Conservation (phyloP, 2,113 vertebrate species). For the Leuciscus idus region DNA sequence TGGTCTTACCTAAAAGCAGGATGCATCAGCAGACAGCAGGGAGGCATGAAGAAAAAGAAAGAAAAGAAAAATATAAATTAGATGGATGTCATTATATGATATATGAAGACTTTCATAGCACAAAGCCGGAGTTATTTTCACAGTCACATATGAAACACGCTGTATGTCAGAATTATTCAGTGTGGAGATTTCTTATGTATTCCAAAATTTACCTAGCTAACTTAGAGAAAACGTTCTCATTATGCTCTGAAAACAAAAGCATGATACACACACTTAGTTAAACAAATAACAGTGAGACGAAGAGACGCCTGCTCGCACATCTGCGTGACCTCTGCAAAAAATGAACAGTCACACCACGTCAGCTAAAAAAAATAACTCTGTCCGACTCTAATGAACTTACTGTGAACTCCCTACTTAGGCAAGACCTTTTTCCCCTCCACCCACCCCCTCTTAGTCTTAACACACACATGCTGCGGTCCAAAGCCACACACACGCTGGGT, state of each 20-base stretch:
- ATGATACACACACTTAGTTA: conserved; percentile 16
- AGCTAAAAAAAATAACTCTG: conserved; percentile 44
- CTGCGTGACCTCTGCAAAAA: conserved; percentile 41
- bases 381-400: conserved; percentile 38
- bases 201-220: not conserved
- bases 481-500: conserved; percentile 40
- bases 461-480: conserved; percentile 28
- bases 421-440: not conserved
- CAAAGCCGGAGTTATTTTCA: not conserved
- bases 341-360: conserved; percentile 12
- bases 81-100: not conserved
- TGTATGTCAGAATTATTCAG: not conserved
- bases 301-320: conserved; percentile 48
- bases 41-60: not conserved
- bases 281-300: conserved; percentile 37
- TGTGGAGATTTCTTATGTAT: not conserved
- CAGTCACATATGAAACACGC: not conserved
- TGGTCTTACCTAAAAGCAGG: conserved; percentile 56
- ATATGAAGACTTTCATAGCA: conserved; percentile 1
- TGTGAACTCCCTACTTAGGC: conserved; percentile 48
- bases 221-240: not conserved
- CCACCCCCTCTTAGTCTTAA: conserved; percentile 18
- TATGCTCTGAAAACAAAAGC: conserved; percentile 7
- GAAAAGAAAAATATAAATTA: conserved; percentile 44
- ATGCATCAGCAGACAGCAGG: conserved; percentile 24